These are phyloP conservation scores for Tachina grossa DNA, from an alignment of 2,888 invertebrate species.

Conservation along the genomic window DNA sequence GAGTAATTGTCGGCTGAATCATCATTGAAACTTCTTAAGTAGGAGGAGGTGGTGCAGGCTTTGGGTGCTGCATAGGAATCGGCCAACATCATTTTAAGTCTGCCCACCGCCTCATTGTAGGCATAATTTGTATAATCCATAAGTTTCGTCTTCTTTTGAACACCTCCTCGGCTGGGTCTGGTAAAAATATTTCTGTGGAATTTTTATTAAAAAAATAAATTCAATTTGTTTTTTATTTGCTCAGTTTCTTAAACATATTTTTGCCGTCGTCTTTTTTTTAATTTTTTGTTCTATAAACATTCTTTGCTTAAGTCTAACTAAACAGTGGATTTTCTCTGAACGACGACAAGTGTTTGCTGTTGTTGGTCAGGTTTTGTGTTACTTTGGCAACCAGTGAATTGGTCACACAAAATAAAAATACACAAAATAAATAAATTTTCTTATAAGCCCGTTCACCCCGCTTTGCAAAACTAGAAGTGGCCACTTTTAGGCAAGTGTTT, in stretches of 20 bases:
- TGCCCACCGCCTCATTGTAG: constrained; percentile 92
- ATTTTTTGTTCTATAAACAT: constrained; percentile 60
- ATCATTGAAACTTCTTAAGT: constrained; percentile 81
- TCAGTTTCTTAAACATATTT: constrained; percentile 54
- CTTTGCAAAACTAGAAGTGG: neutral
- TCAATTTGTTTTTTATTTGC: constrained; percentile 50
- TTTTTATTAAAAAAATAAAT: constrained; percentile 16
- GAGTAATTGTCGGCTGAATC: constrained; percentile 85
- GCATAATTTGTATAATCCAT: constrained; percentile 93
- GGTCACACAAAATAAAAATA: constrained; percentile 27
- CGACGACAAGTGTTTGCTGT: constrained; percentile 46
- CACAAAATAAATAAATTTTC: constrained; percentile 27
- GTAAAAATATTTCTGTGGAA: constrained; percentile 78
- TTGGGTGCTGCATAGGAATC: constrained; percentile 86
- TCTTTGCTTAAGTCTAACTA: constrained; percentile 64
- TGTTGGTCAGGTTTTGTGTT: constrained; percentile 66
- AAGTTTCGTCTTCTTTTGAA: constrained; percentile 82
- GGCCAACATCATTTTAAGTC: constrained; percentile 89
- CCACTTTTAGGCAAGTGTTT: constrained; percentile 2
- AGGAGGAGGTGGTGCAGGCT: constrained; percentile 74
- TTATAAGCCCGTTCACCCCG: constrained; percentile 51
- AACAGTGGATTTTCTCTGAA: neutral
- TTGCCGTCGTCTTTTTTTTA: neutral
- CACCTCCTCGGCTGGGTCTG: constrained; percentile 79
- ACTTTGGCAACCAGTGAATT: constrained; percentile 56